Evolutionary conservation across 2,113 vertebrate species (phyloP).

Genomic region (Felis chaus): DNA sequence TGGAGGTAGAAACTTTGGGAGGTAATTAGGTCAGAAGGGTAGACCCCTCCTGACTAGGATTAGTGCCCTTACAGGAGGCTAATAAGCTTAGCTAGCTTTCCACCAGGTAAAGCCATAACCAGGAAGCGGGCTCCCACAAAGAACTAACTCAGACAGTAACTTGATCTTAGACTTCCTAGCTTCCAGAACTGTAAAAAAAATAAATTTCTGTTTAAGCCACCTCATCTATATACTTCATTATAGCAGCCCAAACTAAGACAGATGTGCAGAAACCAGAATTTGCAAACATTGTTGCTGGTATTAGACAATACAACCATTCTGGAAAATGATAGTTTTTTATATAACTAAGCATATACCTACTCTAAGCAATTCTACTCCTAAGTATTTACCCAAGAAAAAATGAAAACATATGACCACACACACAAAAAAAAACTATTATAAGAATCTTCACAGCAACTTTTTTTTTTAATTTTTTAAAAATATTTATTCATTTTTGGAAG

Average conservation of each 20-base stretch:
- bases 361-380: not conserved
- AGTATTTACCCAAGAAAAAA: not conserved
- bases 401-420: not conserved
- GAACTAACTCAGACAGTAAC: not conserved
- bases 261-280: not conserved
- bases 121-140: not conserved
- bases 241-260: not conserved
- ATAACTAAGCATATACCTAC: not conserved
- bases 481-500: too few species aligned
- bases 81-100: not conserved
- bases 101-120: not conserved
- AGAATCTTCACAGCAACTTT: not conserved
- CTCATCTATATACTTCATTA: not conserved
- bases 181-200: not conserved
- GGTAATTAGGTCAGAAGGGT: not conserved
- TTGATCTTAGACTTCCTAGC: not conserved
- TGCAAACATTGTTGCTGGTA: not conserved
- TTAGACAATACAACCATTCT: conserved; percentile 5
- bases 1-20: not conserved
- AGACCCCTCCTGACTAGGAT: not conserved
- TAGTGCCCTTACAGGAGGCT: not conserved
- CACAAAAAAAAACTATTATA: not conserved
- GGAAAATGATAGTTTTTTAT: not conserved
- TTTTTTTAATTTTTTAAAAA: too few species aligned
- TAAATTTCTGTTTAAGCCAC: not conserved